A percentile compares a stretch with the other conserved stretches of the same genome.
phyloP scores from a whole-genome alignment of 2,797 vertebrate genomes.

The Natrix natrix region DNA sequence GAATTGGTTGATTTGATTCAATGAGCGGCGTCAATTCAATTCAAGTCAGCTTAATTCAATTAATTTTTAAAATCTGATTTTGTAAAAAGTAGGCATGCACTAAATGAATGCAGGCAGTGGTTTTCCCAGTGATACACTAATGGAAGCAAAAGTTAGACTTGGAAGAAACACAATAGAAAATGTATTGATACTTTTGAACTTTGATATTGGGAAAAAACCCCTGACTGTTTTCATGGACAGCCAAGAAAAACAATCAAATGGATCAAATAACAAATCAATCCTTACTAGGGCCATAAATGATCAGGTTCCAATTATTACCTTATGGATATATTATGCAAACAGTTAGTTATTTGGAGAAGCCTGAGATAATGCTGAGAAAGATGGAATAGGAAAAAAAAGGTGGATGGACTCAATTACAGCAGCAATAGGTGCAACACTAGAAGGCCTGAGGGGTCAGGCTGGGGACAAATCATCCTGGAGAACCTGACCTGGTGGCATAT shows the following conservation, averaged over 20 bases:
- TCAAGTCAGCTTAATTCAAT: neutral
- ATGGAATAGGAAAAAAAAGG: neutral
- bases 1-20: neutral
- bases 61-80: neutral
- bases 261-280: neutral
- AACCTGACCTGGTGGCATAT: neutral
- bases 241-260: neutral
- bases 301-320: neutral
- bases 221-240: neutral
- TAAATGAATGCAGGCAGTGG: neutral
- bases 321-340: neutral
- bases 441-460: neutral
- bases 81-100: neutral
- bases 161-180: neutral
- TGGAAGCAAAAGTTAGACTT: neutral
- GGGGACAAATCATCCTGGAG: neutral
- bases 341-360: neutral
- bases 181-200: neutral
- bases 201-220: neutral
- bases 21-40: neutral
- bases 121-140: neutral
- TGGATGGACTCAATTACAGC: neutral
- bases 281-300: neutral
- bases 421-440: neutral
- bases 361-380: neutral